phyloP scores from a whole-genome alignment of 2,113 vertebrate species.

The Colossoma macropomum region DNA sequence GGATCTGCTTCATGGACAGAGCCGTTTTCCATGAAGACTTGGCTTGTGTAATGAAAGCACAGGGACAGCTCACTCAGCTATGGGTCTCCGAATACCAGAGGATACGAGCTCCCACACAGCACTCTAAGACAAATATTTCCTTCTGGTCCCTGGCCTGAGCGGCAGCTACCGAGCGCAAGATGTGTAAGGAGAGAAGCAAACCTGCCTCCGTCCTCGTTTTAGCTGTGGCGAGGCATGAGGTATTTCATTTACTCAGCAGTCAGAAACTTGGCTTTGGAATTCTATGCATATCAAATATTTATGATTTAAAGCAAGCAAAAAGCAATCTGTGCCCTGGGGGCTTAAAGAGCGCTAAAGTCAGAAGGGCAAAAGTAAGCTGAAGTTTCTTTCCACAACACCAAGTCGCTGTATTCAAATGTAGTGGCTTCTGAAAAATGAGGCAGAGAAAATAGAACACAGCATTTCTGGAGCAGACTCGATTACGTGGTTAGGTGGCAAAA shows the following conservation, averaged over 20 bases:
- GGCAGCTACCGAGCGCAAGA: conserved; percentile 36
- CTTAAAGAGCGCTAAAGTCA: conserved; percentile 26
- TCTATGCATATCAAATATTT: conserved; percentile 55
- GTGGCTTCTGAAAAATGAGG: conserved; percentile 10
- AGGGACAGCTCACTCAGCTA: conserved; percentile 20
- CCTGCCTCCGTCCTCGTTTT: conserved; percentile 53
- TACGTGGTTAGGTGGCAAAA: too few relatives aligned
- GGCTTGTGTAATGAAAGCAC: conserved; percentile 41
- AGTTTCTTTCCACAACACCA: conserved; percentile 15
- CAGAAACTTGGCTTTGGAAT: conserved; percentile 38
- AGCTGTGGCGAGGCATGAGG: conserved; percentile 48
- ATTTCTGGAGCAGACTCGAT: conserved; percentile 36
- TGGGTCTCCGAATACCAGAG: conserved; percentile 23
- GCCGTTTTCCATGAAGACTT: conserved; percentile 56
- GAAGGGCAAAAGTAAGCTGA: conserved; percentile 29
- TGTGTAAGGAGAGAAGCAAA: conserved; percentile 46
- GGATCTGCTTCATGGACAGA: conserved; percentile 46
- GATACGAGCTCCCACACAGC: conserved; percentile 39
- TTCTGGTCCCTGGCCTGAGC: conserved; percentile 40
- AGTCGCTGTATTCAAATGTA: conserved; percentile 19
- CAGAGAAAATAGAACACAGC: conserved; percentile 14
- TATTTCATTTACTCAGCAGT: conserved; percentile 53
- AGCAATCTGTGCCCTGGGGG: conserved; percentile 46
- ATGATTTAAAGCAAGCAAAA: conserved; percentile 39
- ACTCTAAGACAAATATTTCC: conserved; percentile 55